Percentiles rank a stretch among this genome's conserved stretches.
Evolutionary conservation across 2,113 vertebrate genomes (phyloP).

Genomic region (Macquaria ambigua): DNA sequence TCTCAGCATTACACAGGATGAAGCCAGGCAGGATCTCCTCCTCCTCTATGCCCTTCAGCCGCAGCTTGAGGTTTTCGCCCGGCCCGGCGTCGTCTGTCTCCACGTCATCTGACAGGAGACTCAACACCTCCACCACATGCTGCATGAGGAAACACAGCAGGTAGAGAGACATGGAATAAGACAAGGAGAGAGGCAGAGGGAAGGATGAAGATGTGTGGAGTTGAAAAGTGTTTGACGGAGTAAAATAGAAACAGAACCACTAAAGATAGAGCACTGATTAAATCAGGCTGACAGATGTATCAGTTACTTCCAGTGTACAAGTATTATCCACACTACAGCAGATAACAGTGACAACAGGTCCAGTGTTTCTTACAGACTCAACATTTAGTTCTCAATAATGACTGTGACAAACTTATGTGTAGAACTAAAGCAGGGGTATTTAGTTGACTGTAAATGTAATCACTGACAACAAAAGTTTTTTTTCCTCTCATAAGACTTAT

Average conservation of each 20-base stretch:
- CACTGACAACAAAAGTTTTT: too few species aligned
- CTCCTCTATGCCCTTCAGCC: slow-evolving; percentile 98
- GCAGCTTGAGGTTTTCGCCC: slow-evolving; percentile 96
- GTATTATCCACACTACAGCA: neutral
- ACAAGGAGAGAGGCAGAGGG: neutral
- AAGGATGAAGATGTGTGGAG: slow-evolving; percentile 80
- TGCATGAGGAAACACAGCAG: slow-evolving; percentile 49
- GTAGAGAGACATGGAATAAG: accelerated
- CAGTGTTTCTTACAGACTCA: neutral
- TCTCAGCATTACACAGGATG: slow-evolving; percentile 96
- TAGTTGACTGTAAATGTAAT: too few species aligned
- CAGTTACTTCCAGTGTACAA: neutral
- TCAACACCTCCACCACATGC: slow-evolving; percentile 97
- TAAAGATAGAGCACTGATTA: neutral
- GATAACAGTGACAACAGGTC: neutral
- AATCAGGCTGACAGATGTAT: neutral
- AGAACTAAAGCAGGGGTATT: too few species aligned
- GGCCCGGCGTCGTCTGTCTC: slow-evolving; percentile 96
- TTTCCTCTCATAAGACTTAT: too few species aligned
- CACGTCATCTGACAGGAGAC: slow-evolving; percentile 95
- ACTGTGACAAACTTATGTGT: too few species aligned
- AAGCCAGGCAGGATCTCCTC: slow-evolving; percentile 98
- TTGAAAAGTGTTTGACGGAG: neutral
- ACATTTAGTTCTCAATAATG: neutral
- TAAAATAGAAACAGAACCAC: neutral